Percentiles rank a stretch among this genome's conserved stretches.
Conservation (phyloP, 1,140 invertebrate species). For the Lucilia sericata region DNA sequence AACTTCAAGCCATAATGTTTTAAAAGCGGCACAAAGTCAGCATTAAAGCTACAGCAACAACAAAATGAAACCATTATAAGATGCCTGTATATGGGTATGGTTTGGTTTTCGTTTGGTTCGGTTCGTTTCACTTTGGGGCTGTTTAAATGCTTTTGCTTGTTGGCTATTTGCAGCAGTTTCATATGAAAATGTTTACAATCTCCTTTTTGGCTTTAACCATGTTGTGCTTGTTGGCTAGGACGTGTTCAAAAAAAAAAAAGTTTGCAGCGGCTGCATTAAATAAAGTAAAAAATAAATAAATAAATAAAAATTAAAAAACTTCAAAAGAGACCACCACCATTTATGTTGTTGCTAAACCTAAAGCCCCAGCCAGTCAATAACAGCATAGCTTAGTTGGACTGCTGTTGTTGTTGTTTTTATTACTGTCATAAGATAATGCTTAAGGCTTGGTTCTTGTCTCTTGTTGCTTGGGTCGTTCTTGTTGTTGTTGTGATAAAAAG, state of each 20-base stretch:
- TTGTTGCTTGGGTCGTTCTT: background rate
- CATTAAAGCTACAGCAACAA: background rate
- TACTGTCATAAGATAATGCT: background rate
- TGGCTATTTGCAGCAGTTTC: background rate
- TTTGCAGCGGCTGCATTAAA: background rate
- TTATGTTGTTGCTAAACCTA: background rate
- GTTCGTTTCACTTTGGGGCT: no score
- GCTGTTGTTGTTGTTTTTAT: background rate
- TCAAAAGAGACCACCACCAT: conserved; percentile 39
- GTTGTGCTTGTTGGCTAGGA: background rate
- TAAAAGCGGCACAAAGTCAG: conserved; percentile 7
- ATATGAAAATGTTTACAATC: conserved; percentile 19
- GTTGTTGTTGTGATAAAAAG: background rate
- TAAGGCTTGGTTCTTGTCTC: background rate
- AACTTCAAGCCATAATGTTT: conserved; percentile 8
- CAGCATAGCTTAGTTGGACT: background rate
- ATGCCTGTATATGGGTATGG: conserved; percentile 11
- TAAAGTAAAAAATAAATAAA: background rate
- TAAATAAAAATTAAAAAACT: background rate
- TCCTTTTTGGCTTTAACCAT: background rate
- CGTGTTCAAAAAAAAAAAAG: background rate
- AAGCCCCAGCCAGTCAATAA: background rate
- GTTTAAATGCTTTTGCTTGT: no score
- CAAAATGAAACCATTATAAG: conserved; percentile 15
- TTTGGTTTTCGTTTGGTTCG: background rate